These are phyloP conservation scores for Crypturellus undulatus DNA, from an alignment of 2,113 vertebrate species.

Conservation along the genomic window DNA sequence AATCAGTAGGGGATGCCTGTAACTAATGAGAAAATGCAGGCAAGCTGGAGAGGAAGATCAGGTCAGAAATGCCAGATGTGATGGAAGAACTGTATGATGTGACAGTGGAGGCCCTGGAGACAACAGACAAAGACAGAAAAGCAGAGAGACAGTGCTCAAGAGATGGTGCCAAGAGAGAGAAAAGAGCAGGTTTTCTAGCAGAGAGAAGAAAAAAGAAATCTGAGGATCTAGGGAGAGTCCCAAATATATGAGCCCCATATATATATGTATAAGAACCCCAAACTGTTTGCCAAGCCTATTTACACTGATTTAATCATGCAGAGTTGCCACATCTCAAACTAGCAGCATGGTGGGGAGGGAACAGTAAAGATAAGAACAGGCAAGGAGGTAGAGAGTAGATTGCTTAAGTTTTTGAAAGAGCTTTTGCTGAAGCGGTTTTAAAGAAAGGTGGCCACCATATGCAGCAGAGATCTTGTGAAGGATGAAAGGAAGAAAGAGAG, in stretches of 20 bases:
- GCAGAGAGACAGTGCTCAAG: constrained; percentile 60
- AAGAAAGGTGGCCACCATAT: constrained; percentile 72
- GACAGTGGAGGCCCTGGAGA: constrained; percentile 66
- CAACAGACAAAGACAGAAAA: constrained; percentile 65
- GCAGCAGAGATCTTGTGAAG: constrained; percentile 70
- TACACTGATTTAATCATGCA: constrained; percentile 65
- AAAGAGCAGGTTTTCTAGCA: constrained; percentile 44
- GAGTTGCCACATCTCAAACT: constrained; percentile 68
- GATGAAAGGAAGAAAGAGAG: constrained; percentile 66
- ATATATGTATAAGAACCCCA: constrained; percentile 56
- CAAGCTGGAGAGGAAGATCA: constrained; percentile 43
- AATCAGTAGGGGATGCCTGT: constrained; percentile 57
- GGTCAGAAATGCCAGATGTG: constrained; percentile 69
- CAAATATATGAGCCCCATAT: not conserved
- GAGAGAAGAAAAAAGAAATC: not conserved
- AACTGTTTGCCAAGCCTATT: constrained; percentile 74
- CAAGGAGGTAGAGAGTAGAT: constrained; percentile 53
- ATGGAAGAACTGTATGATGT: constrained; percentile 75
- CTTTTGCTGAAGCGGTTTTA: constrained; percentile 66
- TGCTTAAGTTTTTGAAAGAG: constrained; percentile 64
- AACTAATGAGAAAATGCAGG: constrained; percentile 61
- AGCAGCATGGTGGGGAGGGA: constrained; percentile 36
- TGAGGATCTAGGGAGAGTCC: constrained; percentile 27
- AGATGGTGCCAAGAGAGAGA: constrained; percentile 56
- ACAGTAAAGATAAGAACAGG: constrained; percentile 59